Conservation (phyloP, 2,113 vertebrate species). For the Bubo blakistoni region DNA sequence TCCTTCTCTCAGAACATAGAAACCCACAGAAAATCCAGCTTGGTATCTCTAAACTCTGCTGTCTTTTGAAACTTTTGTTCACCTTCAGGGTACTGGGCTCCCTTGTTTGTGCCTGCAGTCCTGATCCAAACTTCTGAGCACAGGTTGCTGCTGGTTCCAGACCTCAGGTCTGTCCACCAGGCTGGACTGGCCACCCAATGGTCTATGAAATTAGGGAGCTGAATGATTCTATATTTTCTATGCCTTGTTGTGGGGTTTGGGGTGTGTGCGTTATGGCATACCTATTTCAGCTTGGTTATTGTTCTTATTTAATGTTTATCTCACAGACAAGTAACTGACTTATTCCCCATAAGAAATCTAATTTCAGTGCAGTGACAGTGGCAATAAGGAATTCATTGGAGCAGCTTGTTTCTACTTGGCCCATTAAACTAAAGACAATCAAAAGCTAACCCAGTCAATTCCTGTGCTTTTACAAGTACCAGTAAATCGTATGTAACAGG, state of each 20-base stretch:
- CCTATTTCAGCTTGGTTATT: not conserved
- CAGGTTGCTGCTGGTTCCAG: not conserved
- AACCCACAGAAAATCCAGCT: not conserved
- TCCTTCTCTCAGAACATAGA: not conserved
- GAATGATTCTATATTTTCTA: not conserved
- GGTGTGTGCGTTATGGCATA: fast-evolving
- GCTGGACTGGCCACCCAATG: not conserved
- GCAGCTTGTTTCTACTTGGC: not conserved
- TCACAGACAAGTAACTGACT: not conserved
- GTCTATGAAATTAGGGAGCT: not conserved
- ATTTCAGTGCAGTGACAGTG: not conserved
- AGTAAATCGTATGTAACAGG: conserved; percentile 3
- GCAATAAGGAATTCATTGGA: not conserved
- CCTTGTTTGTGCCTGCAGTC: not conserved
- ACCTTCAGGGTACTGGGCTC: not conserved
- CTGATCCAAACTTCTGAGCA: not conserved
- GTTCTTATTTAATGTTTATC: not conserved
- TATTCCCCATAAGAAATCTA: not conserved
- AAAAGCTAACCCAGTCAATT: not conserved
- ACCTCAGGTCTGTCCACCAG: not conserved
- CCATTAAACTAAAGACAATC: not conserved
- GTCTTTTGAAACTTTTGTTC: not conserved
- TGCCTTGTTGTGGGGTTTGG: not conserved
- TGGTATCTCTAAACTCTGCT: not conserved
- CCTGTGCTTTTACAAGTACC: not conserved